Evolutionary conservation across 2,113 vertebrate genomes (phyloP).

Genomic region (Nannobrachium achirus): DNA sequence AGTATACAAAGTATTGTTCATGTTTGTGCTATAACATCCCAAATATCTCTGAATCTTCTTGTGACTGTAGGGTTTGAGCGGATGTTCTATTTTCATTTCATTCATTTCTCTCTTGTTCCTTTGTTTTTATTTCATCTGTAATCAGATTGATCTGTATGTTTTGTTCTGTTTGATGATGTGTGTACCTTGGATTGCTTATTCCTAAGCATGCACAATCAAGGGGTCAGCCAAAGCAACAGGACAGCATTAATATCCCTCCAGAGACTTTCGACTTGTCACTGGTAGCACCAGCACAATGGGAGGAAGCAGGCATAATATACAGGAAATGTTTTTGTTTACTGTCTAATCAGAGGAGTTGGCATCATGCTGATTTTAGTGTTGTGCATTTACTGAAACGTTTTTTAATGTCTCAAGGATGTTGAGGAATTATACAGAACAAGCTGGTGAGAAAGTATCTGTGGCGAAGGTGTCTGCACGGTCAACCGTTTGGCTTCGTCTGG

Average conservation of each 20-base stretch:
- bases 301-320: conserved; percentile 61
- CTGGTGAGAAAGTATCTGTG: too few relatives aligned
- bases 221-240: conserved; percentile 32
- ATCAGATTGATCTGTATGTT: neutral
- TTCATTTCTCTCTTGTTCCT: neutral
- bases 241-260: conserved; percentile 63
- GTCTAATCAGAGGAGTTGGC: conserved; percentile 41
- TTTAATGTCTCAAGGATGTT: conserved; percentile 43
- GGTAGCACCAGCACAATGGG: conserved; percentile 60
- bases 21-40: too few relatives aligned
- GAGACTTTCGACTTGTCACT: conserved; percentile 57
- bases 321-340: conserved; percentile 72
- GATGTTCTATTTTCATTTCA: neutral
- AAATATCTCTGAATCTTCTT: too few relatives aligned
- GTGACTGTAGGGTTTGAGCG: neutral
- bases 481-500: too few relatives aligned
- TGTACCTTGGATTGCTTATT: conserved; percentile 18
- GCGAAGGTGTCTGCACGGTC: too few relatives aligned
- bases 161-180: neutral
- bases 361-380: conserved; percentile 29
- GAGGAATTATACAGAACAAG: conserved; percentile 45
- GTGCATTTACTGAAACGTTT: conserved; percentile 25
- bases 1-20: too few relatives aligned
- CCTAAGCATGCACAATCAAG: conserved; percentile 22
- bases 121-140: neutral